Base-by-base conservation (phyloP, 2,888 invertebrate species). In the Allolobophora icterica region DNA sequence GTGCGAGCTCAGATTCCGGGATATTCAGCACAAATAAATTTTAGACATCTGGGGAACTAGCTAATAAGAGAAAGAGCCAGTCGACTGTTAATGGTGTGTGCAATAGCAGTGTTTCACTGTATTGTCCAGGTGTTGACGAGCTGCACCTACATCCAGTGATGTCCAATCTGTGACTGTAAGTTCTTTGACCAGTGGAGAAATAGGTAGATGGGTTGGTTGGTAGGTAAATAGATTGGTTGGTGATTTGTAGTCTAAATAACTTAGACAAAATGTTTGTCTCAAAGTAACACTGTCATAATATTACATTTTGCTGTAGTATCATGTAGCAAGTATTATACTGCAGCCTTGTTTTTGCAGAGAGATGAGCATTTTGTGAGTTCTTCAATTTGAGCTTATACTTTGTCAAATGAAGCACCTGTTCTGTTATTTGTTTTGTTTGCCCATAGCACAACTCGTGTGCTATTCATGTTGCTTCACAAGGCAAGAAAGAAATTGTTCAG, bases 401-500 rank as follows among this genome's bases (percentile, higher is more conserved):
- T 13, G 0, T 71, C 6, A 71, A 71, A 71, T n/a, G 11, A 30
- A 71, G n/a, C n/a, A 71, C 71, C 87, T 35, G 87, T 34, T 87
- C 21, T 89, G 87, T 87, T 24, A 87, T 90, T 84, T 90, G 58
- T 45, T 45, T 83, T 90, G 34, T 45, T 45, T 83, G 15, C 89
- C 90, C 90, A 21, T 94, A 95, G 95, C 95, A 95, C 94, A 95
- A 95, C 92, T 95, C 95, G 83, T 95, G 95, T 92, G 94, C 95
- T 24, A 95, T 95, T 40, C 95, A 95, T 92, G 95, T 94, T 52
- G 95, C 95, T 2, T 95, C 95, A 35, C 95, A 95, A 91, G 95
- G 95, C 11, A 95, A 95, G 92, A 93, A 94, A 35, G 95, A 95
- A 35, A 94, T 95, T 91, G 95, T 95, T 0, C 92, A 94, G 92